phyloP scores from a whole-genome alignment of 2,113 vertebrate species.

The Empidonax alnorum region DNA sequence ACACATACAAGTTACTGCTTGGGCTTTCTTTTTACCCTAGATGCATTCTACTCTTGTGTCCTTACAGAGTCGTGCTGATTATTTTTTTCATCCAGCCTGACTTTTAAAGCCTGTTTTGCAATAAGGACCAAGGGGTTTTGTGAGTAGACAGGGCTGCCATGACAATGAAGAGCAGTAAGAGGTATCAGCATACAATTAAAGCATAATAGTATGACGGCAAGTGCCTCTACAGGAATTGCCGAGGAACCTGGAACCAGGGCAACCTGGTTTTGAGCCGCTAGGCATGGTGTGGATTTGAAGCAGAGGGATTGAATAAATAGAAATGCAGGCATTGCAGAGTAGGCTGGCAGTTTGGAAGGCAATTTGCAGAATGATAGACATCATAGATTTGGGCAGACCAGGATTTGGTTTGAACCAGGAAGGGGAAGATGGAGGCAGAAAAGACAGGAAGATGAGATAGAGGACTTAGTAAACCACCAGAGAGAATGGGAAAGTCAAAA shows the following conservation, averaged over 20 bases:
- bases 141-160: neutral
- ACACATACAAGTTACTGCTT: neutral
- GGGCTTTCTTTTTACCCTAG: no score
- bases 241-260: neutral
- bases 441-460: neutral
- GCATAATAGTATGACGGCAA: neutral
- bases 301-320: neutral
- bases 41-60: neutral
- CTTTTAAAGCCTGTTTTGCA: neutral
- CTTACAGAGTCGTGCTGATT: neutral
- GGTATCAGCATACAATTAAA: neutral
- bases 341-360: neutral
- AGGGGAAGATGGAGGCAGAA: neutral
- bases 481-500: neutral
- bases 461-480: neutral
- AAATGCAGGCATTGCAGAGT: neutral
- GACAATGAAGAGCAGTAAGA: neutral
- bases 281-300: neutral
- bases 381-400: neutral
- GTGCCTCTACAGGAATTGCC: neutral
- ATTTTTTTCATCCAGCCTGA: neutral
- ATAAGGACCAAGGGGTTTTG: neutral
- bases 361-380: neutral
- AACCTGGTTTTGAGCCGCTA: neutral
- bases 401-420: neutral